phyloP scores from a whole-genome alignment of 1,140 invertebrate genomes.

The Drosophila leontia region DNA sequence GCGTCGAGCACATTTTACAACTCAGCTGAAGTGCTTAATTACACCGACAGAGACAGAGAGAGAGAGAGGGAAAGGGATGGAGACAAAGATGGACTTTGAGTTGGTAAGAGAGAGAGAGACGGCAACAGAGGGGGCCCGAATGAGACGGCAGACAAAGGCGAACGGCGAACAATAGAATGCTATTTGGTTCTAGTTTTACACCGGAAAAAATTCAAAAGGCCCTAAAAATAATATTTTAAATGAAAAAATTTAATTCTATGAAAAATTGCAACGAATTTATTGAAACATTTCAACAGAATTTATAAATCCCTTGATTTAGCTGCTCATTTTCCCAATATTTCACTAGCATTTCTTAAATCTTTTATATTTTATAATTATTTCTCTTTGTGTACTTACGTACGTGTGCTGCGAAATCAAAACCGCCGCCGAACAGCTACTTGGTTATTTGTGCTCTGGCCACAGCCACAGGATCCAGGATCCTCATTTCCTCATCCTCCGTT shows the following conservation, averaged over 20 bases:
- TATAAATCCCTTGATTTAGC: no score
- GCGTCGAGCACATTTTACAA: conserved; percentile 74
- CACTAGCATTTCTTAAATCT: not conserved
- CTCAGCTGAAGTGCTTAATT: conserved; percentile 79
- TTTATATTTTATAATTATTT: not conserved
- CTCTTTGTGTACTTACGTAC: conserved; percentile 8
- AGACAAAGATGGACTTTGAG: not conserved
- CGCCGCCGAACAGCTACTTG: conserved; percentile 59
- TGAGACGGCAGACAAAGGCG: conserved; percentile 44
- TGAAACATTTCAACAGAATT: no score
- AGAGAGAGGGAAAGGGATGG: not conserved
- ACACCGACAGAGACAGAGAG: conserved; percentile 46
- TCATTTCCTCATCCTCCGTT: conserved; percentile 5
- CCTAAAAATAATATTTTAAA: not conserved
- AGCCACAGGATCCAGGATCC: conserved; percentile 49
- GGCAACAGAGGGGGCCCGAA: conserved; percentile 2
- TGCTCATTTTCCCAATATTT: no score
- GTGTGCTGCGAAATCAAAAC: conserved; percentile 70
- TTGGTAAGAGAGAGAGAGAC: not conserved
- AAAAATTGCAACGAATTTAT: no score
- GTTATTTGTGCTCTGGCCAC: conserved; percentile 58
- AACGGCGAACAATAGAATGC: conserved; percentile 62
- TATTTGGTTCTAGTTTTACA: conserved; percentile 31
- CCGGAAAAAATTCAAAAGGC: not conserved
- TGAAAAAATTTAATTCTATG: no score